Evolutionary conservation across 2,113 vertebrate genomes (phyloP).

Genomic region (Albula goreensis): DNA sequence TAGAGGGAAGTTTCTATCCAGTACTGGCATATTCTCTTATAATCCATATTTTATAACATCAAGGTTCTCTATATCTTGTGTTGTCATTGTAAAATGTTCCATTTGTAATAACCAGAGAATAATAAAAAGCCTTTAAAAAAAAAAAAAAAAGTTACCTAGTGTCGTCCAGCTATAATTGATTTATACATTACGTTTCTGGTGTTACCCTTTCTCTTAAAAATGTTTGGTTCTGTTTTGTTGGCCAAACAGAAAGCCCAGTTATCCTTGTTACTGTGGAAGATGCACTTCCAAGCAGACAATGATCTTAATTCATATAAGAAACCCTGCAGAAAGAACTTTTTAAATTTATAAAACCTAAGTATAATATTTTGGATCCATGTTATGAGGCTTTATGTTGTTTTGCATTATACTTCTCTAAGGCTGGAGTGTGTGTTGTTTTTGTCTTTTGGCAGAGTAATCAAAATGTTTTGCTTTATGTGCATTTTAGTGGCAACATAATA

Average conservation of each 20-base stretch:
- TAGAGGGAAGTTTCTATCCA: slow-evolving; percentile 59
- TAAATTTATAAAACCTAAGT: no score
- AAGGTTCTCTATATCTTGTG: slow-evolving; percentile 42
- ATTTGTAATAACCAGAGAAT: slow-evolving; percentile 70
- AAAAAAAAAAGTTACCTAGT: slow-evolving; percentile 55
- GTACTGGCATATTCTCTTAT: slow-evolving; percentile 39
- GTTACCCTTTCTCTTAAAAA: neutral
- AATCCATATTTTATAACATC: slow-evolving; percentile 52
- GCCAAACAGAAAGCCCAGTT: no score
- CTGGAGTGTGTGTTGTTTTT: no score
- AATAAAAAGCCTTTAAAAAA: slow-evolving; percentile 67
- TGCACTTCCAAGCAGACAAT: no score
- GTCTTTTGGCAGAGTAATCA: neutral
- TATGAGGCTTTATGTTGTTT: no score
- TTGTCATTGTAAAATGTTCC: slow-evolving; percentile 60
- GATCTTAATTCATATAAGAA: no score
- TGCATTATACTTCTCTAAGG: no score
- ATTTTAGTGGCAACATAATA: no score
- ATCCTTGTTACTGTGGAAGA: no score
- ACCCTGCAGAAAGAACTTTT: no score
- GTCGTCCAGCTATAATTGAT: slow-evolving; percentile 18
- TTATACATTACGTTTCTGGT: neutral
- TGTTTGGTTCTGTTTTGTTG: no score
- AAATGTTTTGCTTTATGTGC: neutral
- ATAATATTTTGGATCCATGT: no score